Base-by-base conservation (phyloP, 2,888 invertebrate genomes). In the Scotopteryx bipunctaria region DNA sequence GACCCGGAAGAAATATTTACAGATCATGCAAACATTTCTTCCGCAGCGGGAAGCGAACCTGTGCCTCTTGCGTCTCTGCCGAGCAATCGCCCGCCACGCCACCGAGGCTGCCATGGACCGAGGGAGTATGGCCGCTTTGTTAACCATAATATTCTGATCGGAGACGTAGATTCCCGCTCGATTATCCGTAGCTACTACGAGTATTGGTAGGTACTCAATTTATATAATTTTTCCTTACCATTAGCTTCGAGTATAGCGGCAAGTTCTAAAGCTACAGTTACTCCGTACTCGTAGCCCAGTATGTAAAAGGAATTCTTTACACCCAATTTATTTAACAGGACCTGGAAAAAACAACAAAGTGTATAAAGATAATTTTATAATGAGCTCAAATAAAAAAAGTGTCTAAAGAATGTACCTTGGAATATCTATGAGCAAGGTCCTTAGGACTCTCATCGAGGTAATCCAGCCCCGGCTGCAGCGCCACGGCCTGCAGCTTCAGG, bases 391-490 rank as follows among this genome's bases (percentile, higher is more conserved):
- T 4, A 6, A 6, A 3, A 5, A 6, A 21, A 8, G 8, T 21
- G 21, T 8, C 21, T 8, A 6, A 21, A 21, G n/a, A 21, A 21
- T 21, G n/a, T 27, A 77, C 77, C 67, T 71, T 35, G 0, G 66
- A 61, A 41, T 64, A 71, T 68, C 73, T 66, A 2, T 55, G 58
- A 0, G 82, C 80, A 21, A 69, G 61, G 2, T 77, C 65, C 3
- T 57, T 51, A 0, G 75, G 50, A 0, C 68, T 69, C 25, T 79
- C 80, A 5, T 65, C 15, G 0, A 64, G 66, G 0, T 43, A 46
- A 16, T 81, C 76, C 1, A 80, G 45, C 0, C 78, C 78, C 0
- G 77, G 76, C 48, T 83, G 83, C 44, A 85, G 55, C 1, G 77
- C 79, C 0, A 82, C 13, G 0, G 81, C 78, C 0, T 73, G 69